Evolutionary conservation across 2,797 vertebrate genomes (phyloP).

Genomic region (Okamejei kenojei): DNA sequence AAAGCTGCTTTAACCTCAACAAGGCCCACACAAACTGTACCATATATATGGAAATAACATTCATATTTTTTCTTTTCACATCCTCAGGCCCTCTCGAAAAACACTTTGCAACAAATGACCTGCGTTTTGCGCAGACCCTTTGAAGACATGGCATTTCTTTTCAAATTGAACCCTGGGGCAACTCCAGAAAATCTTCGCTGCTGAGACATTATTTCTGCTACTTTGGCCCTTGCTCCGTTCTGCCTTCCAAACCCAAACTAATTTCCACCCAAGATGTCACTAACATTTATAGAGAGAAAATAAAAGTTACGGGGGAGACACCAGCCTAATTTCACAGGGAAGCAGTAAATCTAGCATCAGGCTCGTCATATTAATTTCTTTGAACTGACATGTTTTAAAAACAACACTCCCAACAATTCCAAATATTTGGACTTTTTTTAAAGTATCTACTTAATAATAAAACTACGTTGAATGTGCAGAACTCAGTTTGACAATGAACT

Average conservation of each 20-base stretch:
- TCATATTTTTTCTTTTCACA: neutral
- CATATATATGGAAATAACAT: neutral
- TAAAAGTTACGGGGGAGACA: neutral
- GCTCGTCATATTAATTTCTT: neutral
- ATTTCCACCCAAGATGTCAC: neutral
- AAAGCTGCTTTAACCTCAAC: neutral
- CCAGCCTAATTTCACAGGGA: neutral
- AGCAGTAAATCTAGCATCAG: neutral
- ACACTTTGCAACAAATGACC: neutral
- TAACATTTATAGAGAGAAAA: neutral
- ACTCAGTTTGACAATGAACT: slow-evolving; percentile 18
- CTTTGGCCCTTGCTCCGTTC: neutral
- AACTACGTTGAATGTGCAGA: slow-evolving; percentile 31
- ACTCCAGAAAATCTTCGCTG: neutral
- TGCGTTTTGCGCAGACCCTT: neutral
- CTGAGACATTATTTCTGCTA: neutral
- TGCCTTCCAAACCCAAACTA: neutral
- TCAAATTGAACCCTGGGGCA: neutral
- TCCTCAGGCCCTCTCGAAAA: neutral
- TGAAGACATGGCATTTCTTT: neutral
- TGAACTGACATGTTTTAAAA: neutral
- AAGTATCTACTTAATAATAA: slow-evolving; percentile 16
- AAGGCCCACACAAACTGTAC: neutral
- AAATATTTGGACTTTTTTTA: slow-evolving; percentile 33
- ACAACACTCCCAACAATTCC: neutral